Base-by-base conservation (phyloP, 2,888 invertebrate genomes). In the Drosophila anomalipes region DNA sequence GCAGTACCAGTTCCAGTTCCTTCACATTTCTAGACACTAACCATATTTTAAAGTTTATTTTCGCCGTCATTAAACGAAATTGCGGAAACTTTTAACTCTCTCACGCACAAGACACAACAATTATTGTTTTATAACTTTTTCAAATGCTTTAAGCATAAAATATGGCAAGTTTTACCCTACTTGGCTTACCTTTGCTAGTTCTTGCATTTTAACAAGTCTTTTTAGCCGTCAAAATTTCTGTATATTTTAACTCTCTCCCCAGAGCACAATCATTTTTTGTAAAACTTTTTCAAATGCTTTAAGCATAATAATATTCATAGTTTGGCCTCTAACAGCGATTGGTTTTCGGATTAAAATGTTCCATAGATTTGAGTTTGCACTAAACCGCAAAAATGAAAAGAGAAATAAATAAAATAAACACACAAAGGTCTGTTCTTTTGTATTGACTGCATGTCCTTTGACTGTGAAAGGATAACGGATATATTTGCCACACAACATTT, bases 401-500 rank as follows among this genome's bases (percentile, higher is more conserved):
- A 22, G 5, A 44, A 16, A 44, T 12, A 22, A 44, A n/a, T n/a
- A 10, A n/a, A 53, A 58, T 35, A 71, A 75, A 61, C 64, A 72
- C 72, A 77, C 73, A 83, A 75, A 80, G 80, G 54, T 80, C 74
- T 77, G 77, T 70, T 75, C 39, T 33, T n/a, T 44, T 3, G 28
- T n/a, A 37, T 60, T 63, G 44, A 64, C 35, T 47, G 49, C 30
- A 32, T 47, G 56, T 75, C 60, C 62, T 68, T 77, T 57, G 49
- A 14, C 54, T 52, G 56, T 35, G 35, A 51, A 67, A 65, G 63
- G 70, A 70, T 59, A 65, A 47, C 75, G 56, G 44, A 30, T 49
- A 35, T 37, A 49, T 63, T 62, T 63, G 30, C 51, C 53, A 58
- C 33, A 58, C 58, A 66, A 78, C 63, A 70, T 66, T 54, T 71